These are phyloP conservation scores for Nemapogon koenigi DNA, from an alignment of 2,888 invertebrate genomes.

Conservation along the genomic window DNA sequence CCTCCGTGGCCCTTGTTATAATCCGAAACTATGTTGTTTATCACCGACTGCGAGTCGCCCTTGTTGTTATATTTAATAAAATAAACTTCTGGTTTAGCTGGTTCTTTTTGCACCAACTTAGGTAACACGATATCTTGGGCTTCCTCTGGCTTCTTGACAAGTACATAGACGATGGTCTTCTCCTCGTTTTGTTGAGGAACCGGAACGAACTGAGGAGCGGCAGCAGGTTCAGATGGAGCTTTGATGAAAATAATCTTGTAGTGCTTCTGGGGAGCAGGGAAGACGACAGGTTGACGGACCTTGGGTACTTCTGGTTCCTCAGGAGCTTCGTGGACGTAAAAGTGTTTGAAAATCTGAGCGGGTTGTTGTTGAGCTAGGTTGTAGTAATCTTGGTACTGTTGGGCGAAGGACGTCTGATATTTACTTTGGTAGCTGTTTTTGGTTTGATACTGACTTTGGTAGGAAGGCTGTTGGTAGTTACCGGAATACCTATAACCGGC, in stretches of 20 bases:
- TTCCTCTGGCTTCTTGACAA: constrained; percentile 78
- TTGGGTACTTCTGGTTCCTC: constrained; percentile 59
- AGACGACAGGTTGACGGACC: constrained; percentile 60
- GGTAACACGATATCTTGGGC: constrained; percentile 70
- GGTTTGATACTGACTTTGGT: constrained; percentile 4
- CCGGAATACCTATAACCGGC: no score
- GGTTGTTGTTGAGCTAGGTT: constrained; percentile 77
- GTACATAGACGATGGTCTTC: constrained; percentile 78
- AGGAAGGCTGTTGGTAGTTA: constrained; percentile 9
- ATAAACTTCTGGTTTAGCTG: constrained; percentile 78
- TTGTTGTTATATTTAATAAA: constrained; percentile 80
- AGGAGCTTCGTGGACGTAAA: constrained; percentile 53
- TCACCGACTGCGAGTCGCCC: constrained; percentile 49
- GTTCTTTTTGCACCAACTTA: constrained; percentile 71
- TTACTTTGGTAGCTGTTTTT: constrained; percentile 8
- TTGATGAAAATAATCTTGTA: constrained; percentile 85
- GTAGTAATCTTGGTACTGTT: constrained; percentile 62
- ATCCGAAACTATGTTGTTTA: constrained; percentile 49
- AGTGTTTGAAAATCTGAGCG: constrained; percentile 69
- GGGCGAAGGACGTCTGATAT: constrained; percentile 20
- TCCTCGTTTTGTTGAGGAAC: constrained; percentile 73
- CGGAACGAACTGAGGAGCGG: constrained; percentile 71
- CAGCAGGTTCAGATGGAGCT: constrained; percentile 70
- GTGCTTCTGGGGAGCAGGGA: constrained; percentile 74
- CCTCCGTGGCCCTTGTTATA: constrained; percentile 30